A percentile compares a stretch with the other conserved stretches of the same genome.
phyloP scores from a whole-genome alignment of 1,140 invertebrate genomes.

The Lasioglossum albipes region DNA sequence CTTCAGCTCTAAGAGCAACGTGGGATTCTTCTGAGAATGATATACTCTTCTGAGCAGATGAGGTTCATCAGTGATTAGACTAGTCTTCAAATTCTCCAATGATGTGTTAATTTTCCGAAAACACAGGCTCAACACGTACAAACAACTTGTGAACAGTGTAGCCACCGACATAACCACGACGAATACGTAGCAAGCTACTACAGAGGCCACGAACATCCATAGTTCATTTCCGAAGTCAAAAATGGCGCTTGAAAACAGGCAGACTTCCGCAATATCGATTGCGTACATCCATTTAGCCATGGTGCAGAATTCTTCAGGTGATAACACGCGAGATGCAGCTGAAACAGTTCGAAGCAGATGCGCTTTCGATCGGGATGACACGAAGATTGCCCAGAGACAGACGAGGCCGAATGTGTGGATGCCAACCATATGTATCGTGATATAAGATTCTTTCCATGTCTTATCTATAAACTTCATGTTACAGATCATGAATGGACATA shows the following conservation, averaged over 20 bases:
- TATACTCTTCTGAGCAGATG: slow-evolving; percentile 69
- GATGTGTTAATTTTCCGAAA: slow-evolving; percentile 67
- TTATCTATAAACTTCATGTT: slow-evolving; percentile 28
- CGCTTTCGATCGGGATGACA: slow-evolving; percentile 42
- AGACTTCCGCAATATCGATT: slow-evolving; percentile 59
- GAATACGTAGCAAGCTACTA: slow-evolving; percentile 47
- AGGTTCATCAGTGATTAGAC: slow-evolving; percentile 58
- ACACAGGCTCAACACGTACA: slow-evolving; percentile 60
- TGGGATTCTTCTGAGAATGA: slow-evolving; percentile 67
- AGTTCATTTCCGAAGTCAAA: slow-evolving; percentile 24
- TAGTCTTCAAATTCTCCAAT: slow-evolving; percentile 49
- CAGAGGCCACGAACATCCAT: background rate
- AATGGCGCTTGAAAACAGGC: background rate
- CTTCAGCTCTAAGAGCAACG: slow-evolving; percentile 63
- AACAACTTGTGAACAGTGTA: slow-evolving; percentile 64
- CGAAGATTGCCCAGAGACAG: slow-evolving; percentile 20
- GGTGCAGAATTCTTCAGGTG: slow-evolving; percentile 44
- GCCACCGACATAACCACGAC: slow-evolving; percentile 56
- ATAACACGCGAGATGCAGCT: slow-evolving; percentile 47
- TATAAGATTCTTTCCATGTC: background rate
- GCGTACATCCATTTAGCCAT: slow-evolving; percentile 55
- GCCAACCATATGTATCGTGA: slow-evolving; percentile 22
- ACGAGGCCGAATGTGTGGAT: slow-evolving; percentile 58
- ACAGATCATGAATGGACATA: slow-evolving; percentile 41
- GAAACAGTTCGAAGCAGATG: slow-evolving; percentile 54